Base-by-base conservation (phyloP, 1,140 invertebrate species). In the Teleogryllus occipitalis region DNA sequence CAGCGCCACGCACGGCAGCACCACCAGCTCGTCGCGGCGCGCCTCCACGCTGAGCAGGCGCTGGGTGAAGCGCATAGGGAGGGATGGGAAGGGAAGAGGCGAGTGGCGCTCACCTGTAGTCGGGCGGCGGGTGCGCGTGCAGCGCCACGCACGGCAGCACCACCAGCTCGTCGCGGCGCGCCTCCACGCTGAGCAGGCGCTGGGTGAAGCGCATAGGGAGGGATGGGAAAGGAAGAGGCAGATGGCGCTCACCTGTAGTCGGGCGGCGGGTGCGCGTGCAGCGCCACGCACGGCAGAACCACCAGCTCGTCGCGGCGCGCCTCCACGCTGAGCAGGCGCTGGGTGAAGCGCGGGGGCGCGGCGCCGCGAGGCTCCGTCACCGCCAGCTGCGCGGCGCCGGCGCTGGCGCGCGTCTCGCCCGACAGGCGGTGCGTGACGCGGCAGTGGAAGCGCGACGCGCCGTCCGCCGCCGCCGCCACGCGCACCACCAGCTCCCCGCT, bases 401-500 rank as follows among this genome's bases (percentile, higher is more conserved):
- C 78, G 82, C 86, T 87, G n/a, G 85, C 81, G 73, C 84, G 83
- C 18, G 85, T 85, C 39, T 84, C 82, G 7, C 85, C 86, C 22
- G 85, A 87, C 18, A 87, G 82, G 47, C 83, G 81, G 81, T 87
- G 85, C 21, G 84, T 84, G 8, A 86, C 86, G 73, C 86, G 84
- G 76, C 87, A 87, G 22, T 84, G 84, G 82, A 85, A 87, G 14
- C 82, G 82, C 12, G 83, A 82, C 46, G 81, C 82, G 8, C 83
- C 84, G 80, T 87, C 86, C 18, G 83, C 81, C 77, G 82, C 78
- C 8, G 81, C 83, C 14, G 84, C 85, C 21, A 84, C 82, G 72
- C 84, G 82, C 22, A 87, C 83, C 73, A 87, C 82, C 18, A 87
- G 82, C 79, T 87, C 85, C 15, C 87, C 87, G 15, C 82, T 84